phyloP scores from a whole-genome alignment of 2,113 vertebrate genomes.

The Suncus etruscus region DNA sequence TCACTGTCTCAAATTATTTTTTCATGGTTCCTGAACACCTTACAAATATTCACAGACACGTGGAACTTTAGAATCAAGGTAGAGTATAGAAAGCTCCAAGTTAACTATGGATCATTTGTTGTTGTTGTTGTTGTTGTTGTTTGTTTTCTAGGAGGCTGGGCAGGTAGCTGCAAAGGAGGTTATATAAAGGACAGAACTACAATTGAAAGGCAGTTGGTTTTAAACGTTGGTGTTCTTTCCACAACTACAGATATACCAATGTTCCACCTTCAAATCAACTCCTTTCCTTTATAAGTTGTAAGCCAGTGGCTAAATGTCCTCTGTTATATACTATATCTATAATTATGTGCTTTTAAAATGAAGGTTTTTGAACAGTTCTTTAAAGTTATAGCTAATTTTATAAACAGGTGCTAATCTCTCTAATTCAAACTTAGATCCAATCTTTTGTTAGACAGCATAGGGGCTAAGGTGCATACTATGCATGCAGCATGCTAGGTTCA shows the following conservation, averaged over 20 bases:
- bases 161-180: neutral
- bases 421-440: neutral
- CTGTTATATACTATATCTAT: neutral
- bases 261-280: neutral
- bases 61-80: neutral
- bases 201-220: neutral
- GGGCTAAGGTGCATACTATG: neutral
- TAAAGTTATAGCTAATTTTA: slow-evolving; percentile 30
- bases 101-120: neutral
- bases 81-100: neutral
- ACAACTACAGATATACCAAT: neutral
- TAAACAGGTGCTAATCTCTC: neutral
- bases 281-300: neutral
- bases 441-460: neutral
- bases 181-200: neutral
- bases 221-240: slow-evolving; percentile 16
- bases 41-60: neutral
- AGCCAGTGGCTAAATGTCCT: slow-evolving; percentile 21
- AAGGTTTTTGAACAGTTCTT: neutral
- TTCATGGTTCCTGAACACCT: slow-evolving; percentile 44
- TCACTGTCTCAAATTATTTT: slow-evolving; percentile 54
- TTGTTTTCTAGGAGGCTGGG: neutral
- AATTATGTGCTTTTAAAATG: slow-evolving; percentile 35
- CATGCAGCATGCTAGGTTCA: neutral
- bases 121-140: neutral